Conservation (phyloP, 2,797 vertebrate species). For the Luscinia megarhynchos region DNA sequence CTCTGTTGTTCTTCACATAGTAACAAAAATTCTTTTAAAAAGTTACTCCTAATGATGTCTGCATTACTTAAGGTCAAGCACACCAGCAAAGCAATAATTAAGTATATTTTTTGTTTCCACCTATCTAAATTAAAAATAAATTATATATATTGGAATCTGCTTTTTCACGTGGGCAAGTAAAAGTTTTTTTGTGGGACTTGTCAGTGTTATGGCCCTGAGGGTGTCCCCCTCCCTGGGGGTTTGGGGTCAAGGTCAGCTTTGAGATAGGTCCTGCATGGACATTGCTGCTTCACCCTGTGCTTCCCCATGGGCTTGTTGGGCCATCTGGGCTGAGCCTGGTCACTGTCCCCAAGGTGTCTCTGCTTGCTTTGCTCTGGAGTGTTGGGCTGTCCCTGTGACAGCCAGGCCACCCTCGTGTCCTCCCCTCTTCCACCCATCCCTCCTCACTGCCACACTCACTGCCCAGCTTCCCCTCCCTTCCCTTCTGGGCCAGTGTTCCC, state of each 20-base stretch:
- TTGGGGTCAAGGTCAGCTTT: not conserved
- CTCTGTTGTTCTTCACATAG: not conserved
- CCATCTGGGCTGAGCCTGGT: not conserved
- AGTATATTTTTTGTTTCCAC: not conserved
- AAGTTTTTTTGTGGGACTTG: not conserved
- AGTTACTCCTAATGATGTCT: not conserved
- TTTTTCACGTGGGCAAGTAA: not conserved
- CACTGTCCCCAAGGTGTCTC: not conserved
- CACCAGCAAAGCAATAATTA: not conserved
- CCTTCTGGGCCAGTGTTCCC: not conserved
- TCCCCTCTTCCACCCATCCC: not conserved
- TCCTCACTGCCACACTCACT: accelerated
- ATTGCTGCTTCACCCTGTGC: not conserved
- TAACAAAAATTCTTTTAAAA: not conserved
- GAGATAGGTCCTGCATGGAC: accelerated
- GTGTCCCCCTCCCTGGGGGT: not conserved
- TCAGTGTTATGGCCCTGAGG: not conserved
- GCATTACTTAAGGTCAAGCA: not conserved
- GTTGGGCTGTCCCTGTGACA: not conserved
- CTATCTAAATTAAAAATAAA: not conserved
- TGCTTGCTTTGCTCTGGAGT: not conserved
- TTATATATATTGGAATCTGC: not conserved
- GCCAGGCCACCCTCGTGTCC: not conserved
- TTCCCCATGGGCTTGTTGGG: not conserved
- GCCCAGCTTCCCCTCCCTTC: not conserved